A percentile compares a stretch with the other conserved stretches of the same genome.
phyloP scores from a whole-genome alignment of 2,888 invertebrate species.

The Heteromyza rotundicornis region DNA sequence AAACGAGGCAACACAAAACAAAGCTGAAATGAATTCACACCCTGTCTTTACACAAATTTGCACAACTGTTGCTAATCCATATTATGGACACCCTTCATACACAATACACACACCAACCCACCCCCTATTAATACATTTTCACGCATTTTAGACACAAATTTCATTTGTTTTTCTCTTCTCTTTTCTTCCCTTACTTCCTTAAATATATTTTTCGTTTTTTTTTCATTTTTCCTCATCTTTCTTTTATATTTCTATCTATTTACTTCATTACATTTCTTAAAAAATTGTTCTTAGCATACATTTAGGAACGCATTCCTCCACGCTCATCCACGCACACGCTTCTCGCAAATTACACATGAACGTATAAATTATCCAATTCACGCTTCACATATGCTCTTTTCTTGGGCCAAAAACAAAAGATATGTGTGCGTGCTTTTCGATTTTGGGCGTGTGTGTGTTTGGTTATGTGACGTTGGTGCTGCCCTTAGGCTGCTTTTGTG shows the following conservation, averaged over 20 bases:
- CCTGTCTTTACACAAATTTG: conserved; percentile 20
- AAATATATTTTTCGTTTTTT: background rate
- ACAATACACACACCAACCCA: conserved; percentile 6
- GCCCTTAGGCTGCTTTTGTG: conserved; percentile 5
- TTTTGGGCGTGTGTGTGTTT: conserved; percentile 3
- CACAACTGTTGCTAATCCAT: conserved; percentile 54
- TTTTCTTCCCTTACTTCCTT: background rate
- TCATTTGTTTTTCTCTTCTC: background rate
- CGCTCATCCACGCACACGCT: conserved; percentile 19
- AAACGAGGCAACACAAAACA: too few species aligned
- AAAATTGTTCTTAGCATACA: conserved; percentile 16
- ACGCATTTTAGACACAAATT: conserved; percentile 5
- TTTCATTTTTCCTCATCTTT: conserved; percentile 12
- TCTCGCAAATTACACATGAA: conserved; percentile 14
- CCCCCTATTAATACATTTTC: conserved; percentile 8
- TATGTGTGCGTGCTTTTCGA: background rate
- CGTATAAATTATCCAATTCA: conserved; percentile 53
- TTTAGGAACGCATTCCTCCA: conserved; percentile 16
- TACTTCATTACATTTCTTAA: conserved; percentile 43
- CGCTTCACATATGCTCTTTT: conserved; percentile 36
- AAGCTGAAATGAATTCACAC: conserved; percentile 50
- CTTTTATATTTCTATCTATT: conserved; percentile 19
- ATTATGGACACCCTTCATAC: background rate
- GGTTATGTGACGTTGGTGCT: background rate
- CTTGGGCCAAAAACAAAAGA: background rate